Base-by-base conservation (phyloP, 2,797 vertebrate genomes). In the Anas capensis region DNA sequence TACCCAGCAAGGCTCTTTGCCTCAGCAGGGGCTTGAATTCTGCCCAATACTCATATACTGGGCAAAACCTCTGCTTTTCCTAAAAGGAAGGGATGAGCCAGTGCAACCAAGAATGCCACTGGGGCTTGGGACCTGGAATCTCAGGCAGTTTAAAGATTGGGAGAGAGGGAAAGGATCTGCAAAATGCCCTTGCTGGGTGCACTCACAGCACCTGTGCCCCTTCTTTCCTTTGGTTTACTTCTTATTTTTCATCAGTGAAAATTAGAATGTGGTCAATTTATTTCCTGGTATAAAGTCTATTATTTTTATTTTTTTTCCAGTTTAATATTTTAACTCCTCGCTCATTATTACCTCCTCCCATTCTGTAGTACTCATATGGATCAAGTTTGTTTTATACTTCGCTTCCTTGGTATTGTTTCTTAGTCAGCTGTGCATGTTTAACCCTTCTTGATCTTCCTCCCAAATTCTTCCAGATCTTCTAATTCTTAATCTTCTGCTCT, bases 261-360 rank as follows among this genome's bases (percentile, higher is more conserved):
- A 5, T 49, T 24, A 49, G 60, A 90, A 56, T 13, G 15, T 29
- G 40, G 6, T 38, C 34, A 88, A 31, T 19, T 24, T 76, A 70
- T 79, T 94, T 92, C 57, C 48, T 78, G 40, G 58, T 60, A 3
- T 20, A 56, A 51, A 13, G 20, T 48, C n/a, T 81, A 49, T 31
- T 40, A 34, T 40, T 57, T 61, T 24, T 36, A 29, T 42, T 42
- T 66, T 54, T 66, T 54, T 44, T 70, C 36, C 66, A 33, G 17
- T 91, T 96, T 86, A 71, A 42, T 80, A 44, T 90, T 61, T 21
- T 84, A 86, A 75, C 36, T 90, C 44, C 14, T 46, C 27, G 27
- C 14, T 46, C n/a, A 27, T 64, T 94, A 82, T 77, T 88, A 48
- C 60, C 31, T 88, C 40, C 23, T 80, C 65, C 86, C 26, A 54